Conservation (phyloP, 2,797 vertebrate genomes). For the Decapterus maruadsi region DNA sequence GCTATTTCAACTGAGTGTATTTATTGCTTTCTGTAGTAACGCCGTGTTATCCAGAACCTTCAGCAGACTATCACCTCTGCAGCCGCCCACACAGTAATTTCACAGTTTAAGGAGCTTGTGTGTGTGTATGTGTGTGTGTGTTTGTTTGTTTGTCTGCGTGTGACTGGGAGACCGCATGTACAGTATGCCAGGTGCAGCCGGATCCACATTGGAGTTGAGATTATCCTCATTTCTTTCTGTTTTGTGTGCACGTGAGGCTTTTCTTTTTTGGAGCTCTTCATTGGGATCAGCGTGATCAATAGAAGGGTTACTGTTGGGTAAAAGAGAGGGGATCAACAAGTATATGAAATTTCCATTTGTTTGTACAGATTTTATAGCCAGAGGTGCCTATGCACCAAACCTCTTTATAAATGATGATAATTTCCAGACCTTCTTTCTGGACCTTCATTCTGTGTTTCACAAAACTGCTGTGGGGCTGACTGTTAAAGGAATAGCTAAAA, state of each 20-base stretch:
- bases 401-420: background rate
- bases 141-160: conserved; percentile 16
- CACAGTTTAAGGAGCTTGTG: conserved; percentile 7
- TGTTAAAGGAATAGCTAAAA: too few relatives aligned
- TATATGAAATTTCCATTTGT: background rate
- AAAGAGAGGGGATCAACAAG: background rate
- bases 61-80: conserved; percentile 23
- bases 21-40: conserved; percentile 5
- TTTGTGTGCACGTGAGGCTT: background rate
- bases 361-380: background rate
- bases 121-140: background rate
- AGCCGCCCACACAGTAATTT: conserved; percentile 34
- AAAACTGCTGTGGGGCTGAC: too few relatives aligned
- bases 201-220: conserved; percentile 8
- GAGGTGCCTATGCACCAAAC: background rate
- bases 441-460: background rate
- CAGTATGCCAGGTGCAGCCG: background rate
- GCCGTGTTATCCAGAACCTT: background rate
- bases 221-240: background rate
- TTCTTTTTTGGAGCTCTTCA: background rate
- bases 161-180: conserved; percentile 10
- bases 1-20: background rate
- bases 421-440: background rate
- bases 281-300: conserved; percentile 8
- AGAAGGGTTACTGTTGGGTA: background rate